phyloP scores from a whole-genome alignment of 2,797 vertebrate genomes.

The Luscinia luscinia region DNA sequence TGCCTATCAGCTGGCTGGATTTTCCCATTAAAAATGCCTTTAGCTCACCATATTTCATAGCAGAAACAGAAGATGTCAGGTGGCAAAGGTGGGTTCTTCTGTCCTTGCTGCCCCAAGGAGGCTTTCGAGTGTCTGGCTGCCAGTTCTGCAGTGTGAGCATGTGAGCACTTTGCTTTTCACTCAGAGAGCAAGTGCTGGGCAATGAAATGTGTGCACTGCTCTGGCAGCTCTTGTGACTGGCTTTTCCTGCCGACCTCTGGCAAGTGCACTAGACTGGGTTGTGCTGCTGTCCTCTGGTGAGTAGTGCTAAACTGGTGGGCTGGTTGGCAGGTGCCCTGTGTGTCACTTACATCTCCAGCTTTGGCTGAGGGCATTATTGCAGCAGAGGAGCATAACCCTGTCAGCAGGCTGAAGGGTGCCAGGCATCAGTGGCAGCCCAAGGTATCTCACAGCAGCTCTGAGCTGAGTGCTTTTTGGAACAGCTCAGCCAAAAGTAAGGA shows the following conservation, averaged over 20 bases:
- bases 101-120: accelerated
- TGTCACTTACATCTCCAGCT: background rate
- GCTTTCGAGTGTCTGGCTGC: background rate
- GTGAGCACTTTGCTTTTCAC: background rate
- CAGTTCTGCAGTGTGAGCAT: background rate
- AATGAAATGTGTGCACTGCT: accelerated
- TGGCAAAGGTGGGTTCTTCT: background rate
- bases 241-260: background rate
- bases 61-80: background rate
- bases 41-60: background rate
- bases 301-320: background rate
- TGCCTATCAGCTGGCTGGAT: background rate
- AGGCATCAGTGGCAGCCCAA: accelerated
- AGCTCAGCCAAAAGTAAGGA: background rate
- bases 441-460: background rate
- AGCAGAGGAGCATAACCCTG: background rate
- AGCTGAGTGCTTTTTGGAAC: background rate
- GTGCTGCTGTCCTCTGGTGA: background rate
- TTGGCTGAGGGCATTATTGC: background rate
- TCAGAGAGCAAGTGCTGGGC: accelerated
- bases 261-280: background rate
- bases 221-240: background rate
- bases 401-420: background rate
- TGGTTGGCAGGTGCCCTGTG: background rate
- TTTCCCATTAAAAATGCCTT: background rate